Evolutionary conservation across 2,797 vertebrate species (phyloP).

Genomic region (Gymnoscopelus braueri): DNA sequence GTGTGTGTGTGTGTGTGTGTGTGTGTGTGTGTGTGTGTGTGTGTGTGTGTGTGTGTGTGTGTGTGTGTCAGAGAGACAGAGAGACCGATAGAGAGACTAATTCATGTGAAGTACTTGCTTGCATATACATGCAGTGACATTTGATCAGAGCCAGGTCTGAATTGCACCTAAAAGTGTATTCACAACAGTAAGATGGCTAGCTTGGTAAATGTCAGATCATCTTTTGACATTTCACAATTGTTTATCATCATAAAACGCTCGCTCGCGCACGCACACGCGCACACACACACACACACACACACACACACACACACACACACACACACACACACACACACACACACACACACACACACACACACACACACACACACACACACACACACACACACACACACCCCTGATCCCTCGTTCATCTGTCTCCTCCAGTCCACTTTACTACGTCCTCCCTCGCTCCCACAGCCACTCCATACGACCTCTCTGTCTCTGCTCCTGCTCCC

Average conservation of each 20-base stretch:
- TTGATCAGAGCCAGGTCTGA: slow-evolving; percentile 38
- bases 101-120: slow-evolving; percentile 20
- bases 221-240: slow-evolving; percentile 66
- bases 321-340: no score
- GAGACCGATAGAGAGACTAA: slow-evolving; percentile 4
- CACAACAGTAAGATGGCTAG: slow-evolving; percentile 42
- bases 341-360: no score
- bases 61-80: slow-evolving; percentile 1
- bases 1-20: neutral
- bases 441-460: neutral
- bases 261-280: neutral
- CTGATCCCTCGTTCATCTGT: neutral
- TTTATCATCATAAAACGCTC: slow-evolving; percentile 45
- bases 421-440: neutral
- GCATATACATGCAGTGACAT: slow-evolving; percentile 12
- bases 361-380: no score
- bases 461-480: neutral
- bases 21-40: slow-evolving; percentile 17
- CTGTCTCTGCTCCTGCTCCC: neutral
- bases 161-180: slow-evolving; percentile 2
- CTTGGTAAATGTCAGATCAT: slow-evolving; percentile 66
- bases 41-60: slow-evolving; percentile 8
- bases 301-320: neutral
- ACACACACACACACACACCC: neutral
- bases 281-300: neutral